phyloP scores from a whole-genome alignment of 2,888 invertebrate genomes.

The Drosophila subsilvestris region DNA sequence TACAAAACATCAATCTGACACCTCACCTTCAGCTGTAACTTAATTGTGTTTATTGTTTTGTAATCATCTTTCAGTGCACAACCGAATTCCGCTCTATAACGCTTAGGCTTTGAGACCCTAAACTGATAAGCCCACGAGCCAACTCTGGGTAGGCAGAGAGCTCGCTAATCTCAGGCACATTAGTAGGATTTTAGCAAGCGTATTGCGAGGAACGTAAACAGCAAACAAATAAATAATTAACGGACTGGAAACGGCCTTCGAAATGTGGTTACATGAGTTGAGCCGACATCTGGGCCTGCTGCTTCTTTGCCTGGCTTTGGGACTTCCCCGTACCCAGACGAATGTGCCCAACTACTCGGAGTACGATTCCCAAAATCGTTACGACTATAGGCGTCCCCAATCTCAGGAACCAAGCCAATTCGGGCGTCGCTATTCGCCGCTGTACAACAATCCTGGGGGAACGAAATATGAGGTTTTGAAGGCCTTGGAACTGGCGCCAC shows the following conservation, averaged over 20 bases:
- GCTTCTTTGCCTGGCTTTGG: constrained; percentile 27
- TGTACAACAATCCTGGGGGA: constrained; percentile 41
- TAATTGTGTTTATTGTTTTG: not conserved
- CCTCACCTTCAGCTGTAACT: not conserved
- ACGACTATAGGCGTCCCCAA: constrained; percentile 26
- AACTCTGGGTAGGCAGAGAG: constrained; percentile 45
- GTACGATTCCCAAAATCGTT: constrained; percentile 45
- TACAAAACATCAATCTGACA: not conserved
- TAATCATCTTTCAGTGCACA: not conserved
- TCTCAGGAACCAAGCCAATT: constrained; percentile 27
- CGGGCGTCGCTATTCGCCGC: constrained; percentile 24
- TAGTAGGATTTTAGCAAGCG: constrained; percentile 60
- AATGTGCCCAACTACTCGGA: constrained; percentile 51
- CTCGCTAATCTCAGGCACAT: constrained; percentile 37
- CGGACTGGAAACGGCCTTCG: not conserved
- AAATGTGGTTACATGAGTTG: constrained; percentile 38
- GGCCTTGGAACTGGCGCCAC: constrained; percentile 16
- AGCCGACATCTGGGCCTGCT: constrained; percentile 13
- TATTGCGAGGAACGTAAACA: constrained; percentile 45
- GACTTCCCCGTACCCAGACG: constrained; percentile 16
- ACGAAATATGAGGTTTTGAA: constrained; percentile 22
- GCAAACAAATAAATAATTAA: not conserved
- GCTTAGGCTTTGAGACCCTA: constrained; percentile 17
- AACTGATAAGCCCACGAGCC: constrained; percentile 62
- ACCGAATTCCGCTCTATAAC: constrained; percentile 16